These are phyloP conservation scores for Meliscaeva auricollis DNA, from an alignment of 2,888 invertebrate genomes.

Conservation along the genomic window DNA sequence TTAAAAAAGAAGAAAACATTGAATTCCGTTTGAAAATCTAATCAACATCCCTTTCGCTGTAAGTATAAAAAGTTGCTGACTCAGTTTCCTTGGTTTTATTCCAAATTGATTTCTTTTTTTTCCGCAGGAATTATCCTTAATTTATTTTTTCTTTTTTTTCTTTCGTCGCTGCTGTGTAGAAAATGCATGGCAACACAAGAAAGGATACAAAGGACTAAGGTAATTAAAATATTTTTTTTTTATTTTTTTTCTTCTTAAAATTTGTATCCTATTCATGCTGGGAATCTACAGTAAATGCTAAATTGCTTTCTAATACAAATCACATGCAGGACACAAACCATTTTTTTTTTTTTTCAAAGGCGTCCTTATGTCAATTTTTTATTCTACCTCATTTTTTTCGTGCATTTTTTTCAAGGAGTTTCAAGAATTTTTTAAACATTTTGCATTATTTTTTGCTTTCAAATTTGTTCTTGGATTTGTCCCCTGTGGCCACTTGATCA, in stretches of 20 bases:
- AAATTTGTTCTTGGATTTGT: constrained; percentile 43
- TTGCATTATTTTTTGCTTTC: constrained; percentile 20
- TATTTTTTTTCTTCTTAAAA: not conserved
- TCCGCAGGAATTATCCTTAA: constrained; percentile 70
- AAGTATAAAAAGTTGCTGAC: constrained; percentile 54
- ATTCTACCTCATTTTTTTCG: constrained; percentile 34
- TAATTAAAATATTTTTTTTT: constrained; percentile 68
- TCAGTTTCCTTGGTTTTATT: constrained; percentile 58
- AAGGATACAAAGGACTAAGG: constrained; percentile 66
- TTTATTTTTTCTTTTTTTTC: constrained; percentile 54
- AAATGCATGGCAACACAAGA: constrained; percentile 52
- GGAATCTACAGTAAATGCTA: constrained; percentile 56
- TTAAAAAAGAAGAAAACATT: constrained; percentile 48
- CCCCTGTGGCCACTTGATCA: constrained; percentile 74
- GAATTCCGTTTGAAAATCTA: constrained; percentile 72
- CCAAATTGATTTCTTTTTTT: constrained; percentile 67
- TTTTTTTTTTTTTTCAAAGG: constrained; percentile 38
- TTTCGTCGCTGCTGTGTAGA: constrained; percentile 5
- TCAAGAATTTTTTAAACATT: constrained; percentile 38
- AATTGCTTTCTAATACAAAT: constrained; percentile 74
- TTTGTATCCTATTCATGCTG: constrained; percentile 40
- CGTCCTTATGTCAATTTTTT: constrained; percentile 61
- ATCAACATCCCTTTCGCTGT: constrained; percentile 65
- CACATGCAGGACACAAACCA: constrained; percentile 65
- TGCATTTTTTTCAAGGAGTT: constrained; percentile 29